Evolutionary conservation across 2,113 vertebrate species (phyloP).

Genomic region (Bubo bubo): DNA sequence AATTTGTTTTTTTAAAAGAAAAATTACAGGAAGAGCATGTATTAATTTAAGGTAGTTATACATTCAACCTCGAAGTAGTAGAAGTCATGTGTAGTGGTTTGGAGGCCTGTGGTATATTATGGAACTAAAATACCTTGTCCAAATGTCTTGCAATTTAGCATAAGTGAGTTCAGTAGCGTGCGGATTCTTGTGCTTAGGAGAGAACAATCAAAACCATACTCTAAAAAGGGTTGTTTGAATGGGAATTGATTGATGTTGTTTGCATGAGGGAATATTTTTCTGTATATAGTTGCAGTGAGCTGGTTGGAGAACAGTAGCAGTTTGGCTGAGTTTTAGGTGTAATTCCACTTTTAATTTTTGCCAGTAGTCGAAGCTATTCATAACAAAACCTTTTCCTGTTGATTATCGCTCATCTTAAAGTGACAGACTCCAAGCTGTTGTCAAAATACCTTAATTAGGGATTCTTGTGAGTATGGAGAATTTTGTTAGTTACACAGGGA

Average conservation of each 20-base stretch:
- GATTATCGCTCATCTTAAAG: rapidly evolving
- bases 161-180: background rate
- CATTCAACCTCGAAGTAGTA: background rate
- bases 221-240: background rate
- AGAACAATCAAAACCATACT: background rate
- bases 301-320: background rate
- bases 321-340: background rate
- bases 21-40: background rate
- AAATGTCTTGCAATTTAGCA: background rate
- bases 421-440: background rate
- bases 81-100: background rate
- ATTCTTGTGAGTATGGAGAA: background rate
- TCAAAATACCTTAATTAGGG: background rate
- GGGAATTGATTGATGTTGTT: background rate
- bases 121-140: background rate
- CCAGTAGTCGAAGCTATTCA: background rate
- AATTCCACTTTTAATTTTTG: background rate
- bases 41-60: background rate
- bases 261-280: background rate
- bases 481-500: background rate
- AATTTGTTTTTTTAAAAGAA: background rate
- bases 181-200: background rate
- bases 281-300: background rate
- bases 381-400: background rate
- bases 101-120: background rate